phyloP scores from a whole-genome alignment of 2,797 vertebrate species.

The Lacerta viridis region DNA sequence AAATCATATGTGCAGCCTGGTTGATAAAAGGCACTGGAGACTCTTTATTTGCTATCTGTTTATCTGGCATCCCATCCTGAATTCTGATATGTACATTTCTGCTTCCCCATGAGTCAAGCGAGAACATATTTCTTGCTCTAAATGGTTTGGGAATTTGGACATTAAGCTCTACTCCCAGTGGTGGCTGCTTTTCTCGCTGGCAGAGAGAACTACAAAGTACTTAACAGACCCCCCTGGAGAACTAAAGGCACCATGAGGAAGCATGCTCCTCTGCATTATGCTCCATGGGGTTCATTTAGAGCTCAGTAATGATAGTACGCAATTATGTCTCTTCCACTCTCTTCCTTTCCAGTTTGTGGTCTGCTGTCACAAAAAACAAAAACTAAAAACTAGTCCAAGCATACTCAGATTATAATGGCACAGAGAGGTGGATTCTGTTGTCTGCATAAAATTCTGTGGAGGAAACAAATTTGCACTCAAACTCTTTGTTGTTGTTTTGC shows the following conservation, averaged over 20 bases:
- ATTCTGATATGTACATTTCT: neutral
- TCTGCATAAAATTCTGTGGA: neutral
- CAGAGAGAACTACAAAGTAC: neutral
- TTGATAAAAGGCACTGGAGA: constrained; percentile 3
- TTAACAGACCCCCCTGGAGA: neutral
- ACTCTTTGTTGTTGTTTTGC: too few relatives aligned
- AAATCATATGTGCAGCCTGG: neutral
- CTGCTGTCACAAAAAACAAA: neutral
- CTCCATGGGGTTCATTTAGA: neutral
- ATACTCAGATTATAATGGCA: neutral
- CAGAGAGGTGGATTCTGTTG: neutral
- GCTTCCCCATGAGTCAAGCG: constrained; percentile 30
- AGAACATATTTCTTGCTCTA: neutral
- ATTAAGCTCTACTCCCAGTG: neutral
- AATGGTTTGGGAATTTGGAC: constrained; percentile 18
- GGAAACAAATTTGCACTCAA: neutral
- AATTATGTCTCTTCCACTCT: neutral
- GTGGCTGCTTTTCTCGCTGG: neutral
- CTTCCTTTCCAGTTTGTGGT: neutral
- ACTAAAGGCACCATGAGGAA: neutral
- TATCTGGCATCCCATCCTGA: constrained; percentile 21
- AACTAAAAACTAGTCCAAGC: neutral
- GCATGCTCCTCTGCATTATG: neutral
- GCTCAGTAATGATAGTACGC: neutral
- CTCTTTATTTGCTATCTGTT: neutral